Evolutionary conservation across 2,797 vertebrate species (phyloP), one percentile per base, ranked within the genome.

Genomic region (Epinephelus coioides): DNA sequence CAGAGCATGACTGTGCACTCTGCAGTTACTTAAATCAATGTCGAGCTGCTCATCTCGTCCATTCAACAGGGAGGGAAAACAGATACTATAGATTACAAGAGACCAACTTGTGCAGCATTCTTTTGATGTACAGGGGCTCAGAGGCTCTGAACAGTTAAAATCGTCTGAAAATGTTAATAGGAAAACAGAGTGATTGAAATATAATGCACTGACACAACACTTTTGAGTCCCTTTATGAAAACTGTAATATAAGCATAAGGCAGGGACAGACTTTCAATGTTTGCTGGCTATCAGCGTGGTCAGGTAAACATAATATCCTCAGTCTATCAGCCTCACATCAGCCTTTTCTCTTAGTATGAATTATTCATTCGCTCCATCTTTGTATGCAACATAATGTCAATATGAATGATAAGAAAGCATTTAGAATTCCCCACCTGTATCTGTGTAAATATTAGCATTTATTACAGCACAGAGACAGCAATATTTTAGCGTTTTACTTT

Each of bases 11-110:
- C 90, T 85, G 84, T 76, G 81, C 79, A 84, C 70, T 89, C 78
- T 75, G 87, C 85, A 88, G 88, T 87, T 79, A 78, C 85, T 86
- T 84, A 77, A 88, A 91, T 91, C 89, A 83, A 81, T 91, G 88
- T 77, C 61, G 38, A 51, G n/a, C 73, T 68, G 71, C 68, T 83
- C 81, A 67, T 76, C 74, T 63, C 23, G 1, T 23, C 55, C 70
- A 65, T 51, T 72, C 73, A 68, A 18, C 56, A 54, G 64, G 51
- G 47, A 57, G 56, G 30, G 46, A 49, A 76, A 82, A 79, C 72
- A 65, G 63, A 81, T 40, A 40, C 51, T 50, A 40, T 40, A 65
- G 55, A 47, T 55, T 65, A 64, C 49, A 65, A 14, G 46, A 44
- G 27, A 64, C 63, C 13, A 15, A 63, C 68, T 71, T 40, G 66